A percentile compares a stretch with the other conserved stretches of the same genome.
Evolutionary conservation across 2,888 invertebrate species (phyloP).

Genomic region (Griposia aprilina): DNA sequence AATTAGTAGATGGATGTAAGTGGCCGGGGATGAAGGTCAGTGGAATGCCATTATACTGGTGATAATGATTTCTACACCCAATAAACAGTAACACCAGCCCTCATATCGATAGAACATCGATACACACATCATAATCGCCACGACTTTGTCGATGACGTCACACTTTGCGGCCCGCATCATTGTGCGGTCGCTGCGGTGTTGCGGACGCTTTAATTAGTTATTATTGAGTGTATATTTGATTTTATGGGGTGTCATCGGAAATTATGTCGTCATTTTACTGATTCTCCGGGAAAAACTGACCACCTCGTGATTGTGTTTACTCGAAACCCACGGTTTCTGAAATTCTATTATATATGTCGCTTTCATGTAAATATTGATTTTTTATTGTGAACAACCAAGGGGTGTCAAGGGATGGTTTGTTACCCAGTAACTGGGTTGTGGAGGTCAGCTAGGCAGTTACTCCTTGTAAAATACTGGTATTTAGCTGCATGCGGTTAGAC

Average conservation of each 20-base stretch:
- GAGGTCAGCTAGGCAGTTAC: too few species aligned
- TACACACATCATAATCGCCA: slow-evolving; percentile 5
- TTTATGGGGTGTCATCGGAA: slow-evolving; percentile 26
- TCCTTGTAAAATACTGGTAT: neutral
- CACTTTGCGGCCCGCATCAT: slow-evolving; percentile 27
- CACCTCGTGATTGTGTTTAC: neutral
- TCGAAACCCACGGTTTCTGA: too few species aligned
- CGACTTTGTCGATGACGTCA: slow-evolving; percentile 36
- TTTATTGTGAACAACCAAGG: too few species aligned
- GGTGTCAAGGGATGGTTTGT: too few species aligned
- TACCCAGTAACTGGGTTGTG: too few species aligned
- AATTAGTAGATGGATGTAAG: neutral
- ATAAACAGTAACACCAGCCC: neutral
- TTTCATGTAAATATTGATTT: neutral
- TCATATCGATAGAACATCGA: neutral
- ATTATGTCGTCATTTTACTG: neutral
- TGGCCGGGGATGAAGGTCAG: neutral
- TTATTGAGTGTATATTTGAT: slow-evolving; percentile 28
- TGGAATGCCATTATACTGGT: neutral
- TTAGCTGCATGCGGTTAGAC: neutral
- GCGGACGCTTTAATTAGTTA: slow-evolving; percentile 42
- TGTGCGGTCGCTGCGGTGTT: slow-evolving; percentile 34
- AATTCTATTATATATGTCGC: neutral
- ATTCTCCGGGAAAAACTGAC: neutral
- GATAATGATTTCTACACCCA: neutral